These are phyloP conservation scores for Drosophila sordidula DNA, from an alignment of 2,888 invertebrate species.

Conservation along the genomic window DNA sequence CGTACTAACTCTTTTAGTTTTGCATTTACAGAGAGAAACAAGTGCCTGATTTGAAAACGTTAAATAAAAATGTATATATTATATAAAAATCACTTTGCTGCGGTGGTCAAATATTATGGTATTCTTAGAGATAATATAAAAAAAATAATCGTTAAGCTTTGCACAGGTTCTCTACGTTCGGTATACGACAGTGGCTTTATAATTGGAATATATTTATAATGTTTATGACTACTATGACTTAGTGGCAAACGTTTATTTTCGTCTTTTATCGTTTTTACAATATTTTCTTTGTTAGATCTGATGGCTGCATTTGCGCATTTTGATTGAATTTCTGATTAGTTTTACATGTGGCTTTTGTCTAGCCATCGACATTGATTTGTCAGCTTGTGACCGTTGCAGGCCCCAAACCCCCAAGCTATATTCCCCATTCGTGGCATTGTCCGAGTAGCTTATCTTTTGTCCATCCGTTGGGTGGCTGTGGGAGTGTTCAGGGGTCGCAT, in stretches of 20 bases:
- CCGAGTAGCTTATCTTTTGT: conserved; percentile 22
- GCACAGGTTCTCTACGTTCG: too few relatives aligned
- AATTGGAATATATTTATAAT: conserved; percentile 13
- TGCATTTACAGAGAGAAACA: conserved; percentile 42
- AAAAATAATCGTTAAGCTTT: too few relatives aligned
- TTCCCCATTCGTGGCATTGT: conserved; percentile 50
- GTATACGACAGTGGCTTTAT: background rate
- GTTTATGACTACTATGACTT: conserved; percentile 11
- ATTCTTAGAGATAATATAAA: too few relatives aligned
- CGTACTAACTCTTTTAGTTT: background rate
- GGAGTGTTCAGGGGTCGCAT: conserved; percentile 11
- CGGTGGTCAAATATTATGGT: too few relatives aligned
- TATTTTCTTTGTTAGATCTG: conserved; percentile 31
- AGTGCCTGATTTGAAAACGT: conserved; percentile 27
- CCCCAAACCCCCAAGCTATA: conserved; percentile 9
- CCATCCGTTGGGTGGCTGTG: conserved; percentile 17
- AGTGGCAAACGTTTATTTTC: conserved; percentile 8
- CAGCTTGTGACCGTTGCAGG: conserved; percentile 56
- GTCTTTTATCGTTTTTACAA: conserved; percentile 36
- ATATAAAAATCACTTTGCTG: background rate
- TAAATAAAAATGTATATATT: background rate
- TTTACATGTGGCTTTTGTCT: conserved; percentile 71
- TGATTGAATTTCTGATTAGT: conserved; percentile 77
- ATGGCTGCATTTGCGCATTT: conserved; percentile 56
- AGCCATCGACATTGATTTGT: conserved; percentile 68